Evolutionary conservation across 2,888 invertebrate species (phyloP).

Genomic region (Slavum lentiscoides): DNA sequence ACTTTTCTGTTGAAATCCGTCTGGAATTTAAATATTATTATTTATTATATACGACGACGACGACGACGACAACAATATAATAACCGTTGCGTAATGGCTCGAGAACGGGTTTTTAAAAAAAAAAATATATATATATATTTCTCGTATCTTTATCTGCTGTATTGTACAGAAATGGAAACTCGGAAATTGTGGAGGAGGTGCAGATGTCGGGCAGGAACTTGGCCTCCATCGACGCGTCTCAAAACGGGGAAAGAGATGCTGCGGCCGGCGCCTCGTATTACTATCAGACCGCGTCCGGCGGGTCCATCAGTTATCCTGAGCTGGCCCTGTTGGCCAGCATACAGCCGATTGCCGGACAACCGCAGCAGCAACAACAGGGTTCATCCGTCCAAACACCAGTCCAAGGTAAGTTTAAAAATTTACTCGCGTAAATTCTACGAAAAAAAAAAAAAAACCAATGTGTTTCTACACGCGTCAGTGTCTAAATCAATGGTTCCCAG

Average conservation of each 20-base stretch:
- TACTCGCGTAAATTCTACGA: too few species aligned
- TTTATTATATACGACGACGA: neutral
- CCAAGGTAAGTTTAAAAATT: constrained; percentile 14
- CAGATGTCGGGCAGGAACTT: constrained; percentile 54
- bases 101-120: neutral
- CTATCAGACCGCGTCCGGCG: constrained; percentile 37
- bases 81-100: neutral
- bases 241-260: constrained; percentile 28
- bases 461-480: too few species aligned
- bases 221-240: constrained; percentile 48
- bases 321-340: constrained; percentile 42
- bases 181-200: constrained; percentile 53
- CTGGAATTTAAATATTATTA: neutral
- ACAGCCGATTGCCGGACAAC: constrained; percentile 47
- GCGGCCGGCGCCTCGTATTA: constrained; percentile 10
- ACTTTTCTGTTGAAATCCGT: neutral
- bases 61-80: too few species aligned
- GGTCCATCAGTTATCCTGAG: constrained; percentile 38
- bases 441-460: too few species aligned
- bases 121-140: too few species aligned
- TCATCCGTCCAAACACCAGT: constrained; percentile 47
- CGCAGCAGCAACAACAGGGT: constrained; percentile 47
- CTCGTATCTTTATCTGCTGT: too few species aligned
- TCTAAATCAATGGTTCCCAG: too few species aligned
- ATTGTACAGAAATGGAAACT: constrained; percentile 57